Evolutionary conservation across 2,888 invertebrate species (phyloP).

Genomic region (Sphaeridia pumilis): DNA sequence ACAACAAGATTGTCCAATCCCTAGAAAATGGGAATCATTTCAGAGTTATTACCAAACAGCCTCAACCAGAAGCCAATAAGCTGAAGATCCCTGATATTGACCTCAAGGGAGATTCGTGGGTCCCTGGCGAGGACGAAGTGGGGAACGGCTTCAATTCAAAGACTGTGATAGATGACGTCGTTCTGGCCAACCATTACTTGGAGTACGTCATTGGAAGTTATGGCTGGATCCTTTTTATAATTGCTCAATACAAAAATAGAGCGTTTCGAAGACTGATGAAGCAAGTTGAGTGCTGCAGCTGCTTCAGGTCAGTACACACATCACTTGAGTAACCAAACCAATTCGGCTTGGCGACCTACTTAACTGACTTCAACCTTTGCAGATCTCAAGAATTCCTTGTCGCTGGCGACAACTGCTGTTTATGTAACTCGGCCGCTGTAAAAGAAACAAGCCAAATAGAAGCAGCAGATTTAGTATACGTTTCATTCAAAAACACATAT

Average conservation of each 20-base stretch:
- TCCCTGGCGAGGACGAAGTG: background rate
- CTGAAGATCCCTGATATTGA: background rate
- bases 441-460: constrained; percentile 60
- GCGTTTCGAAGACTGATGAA: constrained; percentile 22
- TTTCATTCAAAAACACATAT: constrained; percentile 61
- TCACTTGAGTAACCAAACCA: background rate
- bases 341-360: background rate
- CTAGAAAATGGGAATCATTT: constrained; percentile 14
- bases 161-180: constrained; percentile 15
- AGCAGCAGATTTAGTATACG: constrained; percentile 69
- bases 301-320: constrained; percentile 15
- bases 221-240: constrained; percentile 24
- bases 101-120: background rate
- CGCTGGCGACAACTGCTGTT: constrained; percentile 75
- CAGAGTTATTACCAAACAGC: constrained; percentile 13
- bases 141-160: background rate
- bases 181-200: constrained; percentile 23
- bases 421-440: constrained; percentile 74
- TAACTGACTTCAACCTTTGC: constrained; percentile 1
- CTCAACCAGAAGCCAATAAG: background rate
- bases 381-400: constrained; percentile 41
- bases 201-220: constrained; percentile 23
- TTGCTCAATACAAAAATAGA: constrained; percentile 23
- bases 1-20: constrained; percentile 13
- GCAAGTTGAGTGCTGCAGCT: constrained; percentile 20